These are phyloP conservation scores for Leptinotarsa rubiginosa DNA, from an alignment of 2,888 invertebrate genomes.

Conservation along the genomic window DNA sequence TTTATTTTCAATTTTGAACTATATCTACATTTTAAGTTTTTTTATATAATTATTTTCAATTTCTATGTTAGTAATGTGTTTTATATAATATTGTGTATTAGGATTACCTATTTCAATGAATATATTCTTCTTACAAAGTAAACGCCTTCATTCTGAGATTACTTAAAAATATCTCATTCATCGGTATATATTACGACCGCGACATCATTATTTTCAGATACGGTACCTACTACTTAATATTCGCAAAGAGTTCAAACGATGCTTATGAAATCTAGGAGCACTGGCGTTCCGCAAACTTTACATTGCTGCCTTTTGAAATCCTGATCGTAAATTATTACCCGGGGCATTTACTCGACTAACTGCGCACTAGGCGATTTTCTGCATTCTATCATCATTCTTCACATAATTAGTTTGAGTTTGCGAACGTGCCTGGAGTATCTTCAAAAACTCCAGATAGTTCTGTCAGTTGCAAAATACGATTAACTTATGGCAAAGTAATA, in stretches of 20 bases:
- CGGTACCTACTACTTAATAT: background rate
- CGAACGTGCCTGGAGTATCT: slow-evolving; percentile 11
- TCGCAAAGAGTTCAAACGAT: background rate
- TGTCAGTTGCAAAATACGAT: slow-evolving; percentile 9
- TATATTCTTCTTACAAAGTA: too few species aligned
- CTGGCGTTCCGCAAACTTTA: slow-evolving; percentile 5
- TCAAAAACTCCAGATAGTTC: slow-evolving; percentile 17
- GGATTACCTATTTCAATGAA: too few species aligned
- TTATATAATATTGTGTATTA: too few species aligned
- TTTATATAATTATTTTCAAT: too few species aligned
- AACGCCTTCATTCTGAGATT: too few species aligned
- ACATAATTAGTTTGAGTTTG: slow-evolving; percentile 30
- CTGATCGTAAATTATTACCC: slow-evolving; percentile 25
- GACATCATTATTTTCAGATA: background rate
- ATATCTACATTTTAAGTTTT: too few species aligned
- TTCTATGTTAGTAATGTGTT: too few species aligned
- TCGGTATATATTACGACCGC: too few species aligned
- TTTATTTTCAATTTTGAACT: too few species aligned
- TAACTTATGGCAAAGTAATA: background rate
- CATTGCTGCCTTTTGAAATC: slow-evolving; percentile 1
- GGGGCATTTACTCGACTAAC: slow-evolving; percentile 35
- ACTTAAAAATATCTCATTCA: too few species aligned
- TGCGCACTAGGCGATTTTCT: slow-evolving; percentile 38
- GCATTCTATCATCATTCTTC: slow-evolving; percentile 38
- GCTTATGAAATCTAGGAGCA: slow-evolving; percentile 11